A percentile compares a stretch with the other conserved stretches of the same genome.
Evolutionary conservation across 2,888 invertebrate species (phyloP).

Genomic region (Chironomus tentans): DNA sequence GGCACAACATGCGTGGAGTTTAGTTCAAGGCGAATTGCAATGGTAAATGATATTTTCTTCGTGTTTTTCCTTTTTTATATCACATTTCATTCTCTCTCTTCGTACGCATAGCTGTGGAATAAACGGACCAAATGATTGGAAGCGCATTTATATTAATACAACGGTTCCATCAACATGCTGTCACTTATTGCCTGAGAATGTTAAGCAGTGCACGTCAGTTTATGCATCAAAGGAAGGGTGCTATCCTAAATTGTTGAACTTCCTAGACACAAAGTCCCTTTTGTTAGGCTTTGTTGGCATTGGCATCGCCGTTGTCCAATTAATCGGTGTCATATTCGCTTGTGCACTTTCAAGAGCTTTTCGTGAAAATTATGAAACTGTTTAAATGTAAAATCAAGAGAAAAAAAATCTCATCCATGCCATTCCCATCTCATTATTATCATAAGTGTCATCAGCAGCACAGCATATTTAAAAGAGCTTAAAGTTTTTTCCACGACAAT

Average conservation of each 20-base stretch:
- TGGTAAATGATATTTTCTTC: too few species aligned
- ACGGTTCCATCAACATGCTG: conserved; percentile 40
- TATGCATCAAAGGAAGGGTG: conserved; percentile 56
- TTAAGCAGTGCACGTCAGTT: conserved; percentile 38
- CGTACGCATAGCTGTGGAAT: conserved; percentile 71
- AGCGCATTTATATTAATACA: conserved; percentile 43
- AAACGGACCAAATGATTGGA: conserved; percentile 59
- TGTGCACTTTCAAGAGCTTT: conserved; percentile 90
- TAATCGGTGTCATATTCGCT: conserved; percentile 83
- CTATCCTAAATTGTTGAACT: conserved; percentile 50
- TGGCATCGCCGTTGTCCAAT: conserved; percentile 80
- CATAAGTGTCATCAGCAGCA: neutral
- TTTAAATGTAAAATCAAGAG: conserved; percentile 41
- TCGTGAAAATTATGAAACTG: conserved; percentile 83
- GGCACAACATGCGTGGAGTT: conserved; percentile 67
- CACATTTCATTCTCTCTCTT: too few species aligned
- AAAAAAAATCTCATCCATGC: neutral
- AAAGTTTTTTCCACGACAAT: neutral
- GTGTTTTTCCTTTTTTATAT: too few species aligned
- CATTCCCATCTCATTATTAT: neutral
- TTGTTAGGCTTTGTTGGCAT: conserved; percentile 75
- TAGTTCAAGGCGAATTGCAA: conserved; percentile 78
- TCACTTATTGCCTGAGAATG: conserved; percentile 1
- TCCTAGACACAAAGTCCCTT: conserved; percentile 61
- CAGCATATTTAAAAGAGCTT: neutral